Percentiles rank a stretch among this genome's conserved stretches.
Evolutionary conservation across 2,888 invertebrate genomes (phyloP).

Genomic region (Leptopterna dolabrata): DNA sequence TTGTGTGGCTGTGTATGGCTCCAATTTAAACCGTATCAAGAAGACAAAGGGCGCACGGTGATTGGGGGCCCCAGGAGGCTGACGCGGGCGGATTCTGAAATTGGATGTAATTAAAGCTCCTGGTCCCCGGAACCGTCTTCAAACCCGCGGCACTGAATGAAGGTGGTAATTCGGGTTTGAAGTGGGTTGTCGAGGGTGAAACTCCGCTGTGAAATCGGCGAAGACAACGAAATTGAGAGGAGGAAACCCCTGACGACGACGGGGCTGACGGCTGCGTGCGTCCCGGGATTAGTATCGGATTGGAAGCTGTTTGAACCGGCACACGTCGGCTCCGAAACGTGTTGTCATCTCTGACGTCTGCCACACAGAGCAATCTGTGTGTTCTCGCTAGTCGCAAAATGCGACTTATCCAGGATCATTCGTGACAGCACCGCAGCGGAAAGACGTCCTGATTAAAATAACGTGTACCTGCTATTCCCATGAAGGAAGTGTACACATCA

Average conservation of each 20-base stretch:
- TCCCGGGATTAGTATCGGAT: constrained; percentile 7
- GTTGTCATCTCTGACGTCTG: background rate
- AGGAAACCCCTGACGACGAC: background rate
- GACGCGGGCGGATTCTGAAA: constrained; percentile 13
- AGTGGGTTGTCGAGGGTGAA: constrained; percentile 19
- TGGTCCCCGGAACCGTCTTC: background rate
- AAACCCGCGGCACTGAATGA: background rate
- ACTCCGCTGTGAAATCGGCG: constrained; percentile 10
- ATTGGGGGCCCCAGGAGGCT: constrained; percentile 14
- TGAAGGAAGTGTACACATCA: too few species aligned
- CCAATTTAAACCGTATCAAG: constrained; percentile 44
- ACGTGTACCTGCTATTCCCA: too few species aligned
- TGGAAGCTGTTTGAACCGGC: background rate
- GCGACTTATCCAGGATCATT: background rate
- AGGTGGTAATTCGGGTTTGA: constrained; percentile 15
- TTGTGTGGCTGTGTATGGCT: constrained; percentile 1
- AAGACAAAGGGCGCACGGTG: constrained; percentile 10
- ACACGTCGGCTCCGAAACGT: background rate
- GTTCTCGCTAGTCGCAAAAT: background rate
- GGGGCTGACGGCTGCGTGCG: constrained; percentile 10
- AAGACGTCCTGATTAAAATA: too few species aligned
- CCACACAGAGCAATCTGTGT: too few species aligned
- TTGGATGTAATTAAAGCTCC: constrained; percentile 46
- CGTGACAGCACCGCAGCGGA: too few species aligned
- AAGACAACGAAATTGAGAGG: constrained; percentile 20